Conservation (phyloP, 35 echinoderm and acorn worm genomes). For the Patiria miniata region DNA sequence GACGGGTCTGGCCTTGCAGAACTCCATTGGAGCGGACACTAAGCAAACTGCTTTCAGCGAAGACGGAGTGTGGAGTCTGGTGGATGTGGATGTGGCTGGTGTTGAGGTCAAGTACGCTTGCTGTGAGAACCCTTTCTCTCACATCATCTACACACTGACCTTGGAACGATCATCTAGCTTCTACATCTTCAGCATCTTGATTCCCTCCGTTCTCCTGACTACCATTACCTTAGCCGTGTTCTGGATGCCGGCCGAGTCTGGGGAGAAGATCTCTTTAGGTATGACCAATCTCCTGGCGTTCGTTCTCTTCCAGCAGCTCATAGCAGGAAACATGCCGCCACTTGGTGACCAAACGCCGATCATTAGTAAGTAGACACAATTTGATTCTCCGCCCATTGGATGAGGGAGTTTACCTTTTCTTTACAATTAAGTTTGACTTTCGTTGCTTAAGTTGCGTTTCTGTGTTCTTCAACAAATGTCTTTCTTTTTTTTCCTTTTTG, state of each 20-base stretch:
- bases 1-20: conserved; percentile 4
- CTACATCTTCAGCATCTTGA: conserved; percentile 62
- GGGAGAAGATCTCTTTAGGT: conserved; percentile 84
- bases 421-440: neutral
- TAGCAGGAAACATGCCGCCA: conserved; percentile 63
- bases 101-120: conserved; percentile 28
- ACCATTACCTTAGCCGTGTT: conserved; percentile 48
- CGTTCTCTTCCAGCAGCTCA: conserved; percentile 84
- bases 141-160: conserved; percentile 53
- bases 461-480: neutral
- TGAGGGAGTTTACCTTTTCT: too few species aligned
- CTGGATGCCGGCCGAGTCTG: conserved; percentile 72
- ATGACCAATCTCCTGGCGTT: conserved; percentile 77
- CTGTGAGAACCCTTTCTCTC: conserved; percentile 45
- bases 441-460: neutral
- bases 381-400: too few species aligned
- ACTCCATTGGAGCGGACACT: conserved; percentile 31
- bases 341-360: conserved; percentile 51
- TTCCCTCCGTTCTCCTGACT: conserved; percentile 68
- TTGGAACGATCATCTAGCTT: conserved; percentile 61
- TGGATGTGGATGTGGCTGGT: neutral
- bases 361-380: conserved; percentile 52
- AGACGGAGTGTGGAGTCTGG: conserved; percentile 65
- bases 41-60: conserved; percentile 50
- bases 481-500: neutral